phyloP scores from a whole-genome alignment of 2,113 vertebrate genomes.

The Centropus unirufus region DNA sequence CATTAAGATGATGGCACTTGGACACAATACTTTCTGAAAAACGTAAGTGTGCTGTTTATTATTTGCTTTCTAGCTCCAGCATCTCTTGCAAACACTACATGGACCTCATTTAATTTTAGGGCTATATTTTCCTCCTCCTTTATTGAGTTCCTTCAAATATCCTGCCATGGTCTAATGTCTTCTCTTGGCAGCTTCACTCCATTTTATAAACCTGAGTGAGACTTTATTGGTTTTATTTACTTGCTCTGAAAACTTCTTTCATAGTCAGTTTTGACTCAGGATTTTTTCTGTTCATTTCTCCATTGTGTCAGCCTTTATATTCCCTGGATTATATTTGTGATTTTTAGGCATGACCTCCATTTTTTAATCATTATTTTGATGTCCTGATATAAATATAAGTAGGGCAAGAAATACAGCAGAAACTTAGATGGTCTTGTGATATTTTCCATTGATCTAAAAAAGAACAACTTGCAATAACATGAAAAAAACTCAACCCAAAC shows the following conservation, averaged over 20 bases:
- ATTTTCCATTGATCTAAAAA: neutral
- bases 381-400: constrained; percentile 24
- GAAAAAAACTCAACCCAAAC: neutral
- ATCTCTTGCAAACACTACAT: constrained; percentile 38
- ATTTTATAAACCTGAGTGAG: constrained; percentile 19
- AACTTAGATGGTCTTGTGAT: neutral
- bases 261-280: constrained; percentile 6
- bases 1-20: constrained; percentile 42
- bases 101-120: constrained; percentile 51
- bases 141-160: constrained; percentile 51
- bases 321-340: neutral
- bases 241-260: constrained; percentile 36
- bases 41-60: constrained; percentile 14
- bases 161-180: neutral
- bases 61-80: neutral
- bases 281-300: neutral
- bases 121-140: constrained; percentile 20
- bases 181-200: constrained; percentile 37
- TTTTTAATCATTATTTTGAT: constrained; percentile 30
- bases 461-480: neutral
- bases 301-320: neutral
- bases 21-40: constrained; percentile 37
- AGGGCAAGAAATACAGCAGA: neutral
- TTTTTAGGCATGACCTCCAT: neutral
- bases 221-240: constrained; percentile 34